A percentile compares a stretch with the other conserved stretches of the same genome.
Evolutionary conservation across 2,888 invertebrate species (phyloP).

Genomic region (Leptura quadrifasciata): DNA sequence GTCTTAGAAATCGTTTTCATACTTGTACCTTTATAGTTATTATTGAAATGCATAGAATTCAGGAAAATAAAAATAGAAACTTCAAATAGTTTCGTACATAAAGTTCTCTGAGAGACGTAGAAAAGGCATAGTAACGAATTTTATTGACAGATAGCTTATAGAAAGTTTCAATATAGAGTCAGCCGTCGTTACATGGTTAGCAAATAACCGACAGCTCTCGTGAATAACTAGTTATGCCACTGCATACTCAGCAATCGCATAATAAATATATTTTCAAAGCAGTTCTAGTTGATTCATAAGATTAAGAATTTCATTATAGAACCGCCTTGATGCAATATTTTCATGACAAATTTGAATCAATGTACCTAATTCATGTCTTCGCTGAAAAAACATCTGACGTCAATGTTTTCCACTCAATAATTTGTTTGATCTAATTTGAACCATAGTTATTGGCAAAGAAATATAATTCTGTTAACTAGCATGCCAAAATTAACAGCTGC

Average conservation of each 20-base stretch:
- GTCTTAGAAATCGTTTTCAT: too few relatives aligned
- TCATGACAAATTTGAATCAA: too few relatives aligned
- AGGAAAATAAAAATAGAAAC: too few relatives aligned
- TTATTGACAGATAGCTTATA: constrained; percentile 1
- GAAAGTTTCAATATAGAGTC: not conserved
- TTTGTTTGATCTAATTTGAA: not conserved
- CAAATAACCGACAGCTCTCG: not conserved
- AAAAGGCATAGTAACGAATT: not conserved
- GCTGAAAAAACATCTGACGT: not conserved
- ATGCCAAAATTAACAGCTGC: constrained; percentile 23
- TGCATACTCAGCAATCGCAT: not conserved
- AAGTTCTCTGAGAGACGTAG: too few relatives aligned
- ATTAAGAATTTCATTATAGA: too few relatives aligned
- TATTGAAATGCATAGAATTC: too few relatives aligned
- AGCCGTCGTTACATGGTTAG: not conserved
- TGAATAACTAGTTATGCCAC: not conserved
- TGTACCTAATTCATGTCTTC: not conserved
- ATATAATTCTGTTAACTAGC: not conserved
- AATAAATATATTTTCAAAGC: not conserved
- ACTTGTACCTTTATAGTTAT: too few relatives aligned
- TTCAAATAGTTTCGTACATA: too few relatives aligned
- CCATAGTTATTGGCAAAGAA: not conserved
- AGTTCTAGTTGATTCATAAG: too few relatives aligned
- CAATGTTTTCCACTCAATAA: not conserved
- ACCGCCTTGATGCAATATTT: too few relatives aligned